phyloP scores from a whole-genome alignment of 1,140 invertebrate species.

The Heliconius congener region DNA sequence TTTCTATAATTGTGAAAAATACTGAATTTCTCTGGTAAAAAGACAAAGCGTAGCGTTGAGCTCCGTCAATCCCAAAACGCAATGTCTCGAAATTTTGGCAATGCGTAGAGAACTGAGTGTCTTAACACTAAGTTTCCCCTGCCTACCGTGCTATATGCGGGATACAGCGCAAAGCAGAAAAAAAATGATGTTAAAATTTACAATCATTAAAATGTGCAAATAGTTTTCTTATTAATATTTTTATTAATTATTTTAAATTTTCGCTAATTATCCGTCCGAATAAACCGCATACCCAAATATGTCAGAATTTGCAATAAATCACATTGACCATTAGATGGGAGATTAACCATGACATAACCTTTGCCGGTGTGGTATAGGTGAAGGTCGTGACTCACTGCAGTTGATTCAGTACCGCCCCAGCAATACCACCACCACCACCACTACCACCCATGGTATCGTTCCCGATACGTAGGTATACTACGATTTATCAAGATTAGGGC shows the following conservation, averaged over 20 bases:
- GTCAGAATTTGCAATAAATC: slow-evolving; percentile 6
- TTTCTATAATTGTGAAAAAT: too few species aligned
- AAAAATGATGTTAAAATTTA: too few species aligned
- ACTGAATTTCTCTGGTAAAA: too few species aligned
- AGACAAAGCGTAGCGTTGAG: too few species aligned
- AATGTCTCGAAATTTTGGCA: too few species aligned
- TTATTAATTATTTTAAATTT: background rate
- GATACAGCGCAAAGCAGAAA: too few species aligned
- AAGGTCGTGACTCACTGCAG: slow-evolving; percentile 10
- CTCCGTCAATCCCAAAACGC: too few species aligned
- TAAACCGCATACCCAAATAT: background rate
- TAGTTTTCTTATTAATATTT: too few species aligned
- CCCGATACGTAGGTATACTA: background rate
- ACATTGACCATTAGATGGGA: slow-evolving; percentile 5
- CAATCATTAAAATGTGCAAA: too few species aligned
- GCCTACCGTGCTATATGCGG: too few species aligned
- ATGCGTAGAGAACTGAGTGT: too few species aligned
- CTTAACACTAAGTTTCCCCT: too few species aligned
- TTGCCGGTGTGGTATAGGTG: background rate
- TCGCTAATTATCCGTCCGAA: background rate
- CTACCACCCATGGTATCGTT: background rate
- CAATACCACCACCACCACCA: background rate
- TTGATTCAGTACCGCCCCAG: background rate
- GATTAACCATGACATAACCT: slow-evolving; percentile 15
- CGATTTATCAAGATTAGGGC: background rate